Conservation (phyloP, 2,888 invertebrate species). For the Nephrotoma guestfalica region DNA sequence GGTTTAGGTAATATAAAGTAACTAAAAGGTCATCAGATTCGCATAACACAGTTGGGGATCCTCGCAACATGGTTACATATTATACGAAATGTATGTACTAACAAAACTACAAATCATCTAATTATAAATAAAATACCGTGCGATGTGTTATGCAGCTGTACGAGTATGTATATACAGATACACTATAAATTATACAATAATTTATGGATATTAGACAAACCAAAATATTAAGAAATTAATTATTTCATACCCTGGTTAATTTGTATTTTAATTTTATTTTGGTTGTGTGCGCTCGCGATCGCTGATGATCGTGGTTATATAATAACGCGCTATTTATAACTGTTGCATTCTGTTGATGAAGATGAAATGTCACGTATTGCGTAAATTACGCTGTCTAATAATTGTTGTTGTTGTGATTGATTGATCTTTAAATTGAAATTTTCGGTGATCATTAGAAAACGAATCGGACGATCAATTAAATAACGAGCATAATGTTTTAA, state of each 20-base stretch:
- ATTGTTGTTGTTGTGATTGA: background rate
- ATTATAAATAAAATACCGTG: background rate
- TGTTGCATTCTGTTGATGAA: background rate
- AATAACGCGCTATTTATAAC: background rate
- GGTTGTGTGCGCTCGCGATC: background rate
- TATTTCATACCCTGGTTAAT: background rate
- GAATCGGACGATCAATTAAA: background rate
- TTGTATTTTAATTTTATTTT: background rate
- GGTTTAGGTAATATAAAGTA: background rate
- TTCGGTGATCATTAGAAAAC: background rate
- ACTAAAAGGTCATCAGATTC: background rate
- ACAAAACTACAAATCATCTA: background rate
- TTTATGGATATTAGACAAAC: background rate
- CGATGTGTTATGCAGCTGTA: background rate
- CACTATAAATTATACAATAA: background rate
- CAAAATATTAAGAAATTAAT: background rate
- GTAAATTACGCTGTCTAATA: background rate
- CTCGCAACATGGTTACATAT: background rate
- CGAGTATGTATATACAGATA: too few species aligned
- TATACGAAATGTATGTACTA: background rate
- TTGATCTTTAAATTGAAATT: background rate
- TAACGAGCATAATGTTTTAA: background rate
- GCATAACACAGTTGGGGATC: background rate
- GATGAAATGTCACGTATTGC: background rate
- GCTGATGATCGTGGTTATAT: background rate